Conservation (phyloP, 2,113 vertebrate genomes). For the Otis tarda region DNA sequence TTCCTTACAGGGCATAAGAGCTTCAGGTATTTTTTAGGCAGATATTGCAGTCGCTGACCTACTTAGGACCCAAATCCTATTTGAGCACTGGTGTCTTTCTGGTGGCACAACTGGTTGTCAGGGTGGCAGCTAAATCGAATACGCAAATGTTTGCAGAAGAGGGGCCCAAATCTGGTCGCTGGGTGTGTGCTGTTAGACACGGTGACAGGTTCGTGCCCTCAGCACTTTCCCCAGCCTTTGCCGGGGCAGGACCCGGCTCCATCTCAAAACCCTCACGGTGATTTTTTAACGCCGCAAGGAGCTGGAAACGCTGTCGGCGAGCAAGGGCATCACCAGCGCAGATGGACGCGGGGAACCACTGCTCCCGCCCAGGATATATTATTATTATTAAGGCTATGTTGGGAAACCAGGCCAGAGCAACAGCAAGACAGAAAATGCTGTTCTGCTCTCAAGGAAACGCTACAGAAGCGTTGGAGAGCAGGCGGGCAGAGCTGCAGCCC, state of each 20-base stretch:
- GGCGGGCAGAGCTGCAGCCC: background rate
- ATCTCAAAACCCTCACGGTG: accelerated
- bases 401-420: constrained; percentile 25
- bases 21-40: constrained; percentile 22
- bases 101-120: background rate
- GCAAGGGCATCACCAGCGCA: accelerated
- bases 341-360: background rate
- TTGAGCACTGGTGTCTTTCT: background rate
- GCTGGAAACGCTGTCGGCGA: background rate
- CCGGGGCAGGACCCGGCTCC: background rate
- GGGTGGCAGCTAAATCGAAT: background rate
- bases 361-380: background rate
- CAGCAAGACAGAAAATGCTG: background rate
- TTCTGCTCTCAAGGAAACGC: constrained; percentile 55
- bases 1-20: background rate
- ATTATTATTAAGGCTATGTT: background rate
- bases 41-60: background rate
- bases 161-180: background rate
- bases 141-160: background rate
- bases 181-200: background rate
- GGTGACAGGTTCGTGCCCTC: background rate
- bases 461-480: background rate
- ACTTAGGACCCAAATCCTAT: constrained; percentile 29
- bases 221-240: background rate
- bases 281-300: background rate